These are phyloP conservation scores for Neodiprion lecontei DNA, from an alignment of 1,140 invertebrate genomes.

Conservation along the genomic window DNA sequence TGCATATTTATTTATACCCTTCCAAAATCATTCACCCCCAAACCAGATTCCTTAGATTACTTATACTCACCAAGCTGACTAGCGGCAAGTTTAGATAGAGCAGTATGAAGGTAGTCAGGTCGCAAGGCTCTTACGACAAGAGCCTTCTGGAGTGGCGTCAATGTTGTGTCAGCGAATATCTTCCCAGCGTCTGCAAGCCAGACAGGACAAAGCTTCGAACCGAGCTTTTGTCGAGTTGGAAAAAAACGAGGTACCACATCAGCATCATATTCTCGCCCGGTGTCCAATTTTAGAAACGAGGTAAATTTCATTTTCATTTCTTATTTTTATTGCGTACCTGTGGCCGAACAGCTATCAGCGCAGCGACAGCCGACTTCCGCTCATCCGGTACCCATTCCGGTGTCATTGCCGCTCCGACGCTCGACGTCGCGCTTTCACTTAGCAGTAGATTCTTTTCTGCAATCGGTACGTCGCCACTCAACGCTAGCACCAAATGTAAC, in stretches of 20 bases:
- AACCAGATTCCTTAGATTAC: constrained; percentile 16
- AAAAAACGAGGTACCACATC: constrained; percentile 2
- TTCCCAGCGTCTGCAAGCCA: constrained; percentile 52
- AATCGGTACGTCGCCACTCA: constrained; percentile 47
- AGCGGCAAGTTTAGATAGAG: constrained; percentile 75
- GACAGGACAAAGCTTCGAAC: constrained; percentile 49
- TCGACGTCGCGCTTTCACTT: constrained; percentile 30
- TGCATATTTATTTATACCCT: constrained; percentile 44
- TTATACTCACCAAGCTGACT: constrained; percentile 68
- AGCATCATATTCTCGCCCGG: too few relatives aligned
- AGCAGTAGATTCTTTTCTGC: constrained; percentile 50
- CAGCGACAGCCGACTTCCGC: constrained; percentile 42
- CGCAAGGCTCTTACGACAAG: constrained; percentile 81
- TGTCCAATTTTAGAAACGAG: background rate
- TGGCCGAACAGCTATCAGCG: constrained; percentile 42
- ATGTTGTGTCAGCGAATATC: constrained; percentile 61
- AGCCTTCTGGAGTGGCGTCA: constrained; percentile 84
- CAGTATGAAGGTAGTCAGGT: constrained; percentile 80
- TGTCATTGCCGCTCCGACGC: constrained; percentile 34
- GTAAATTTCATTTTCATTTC: background rate
- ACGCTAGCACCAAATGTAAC: constrained; percentile 48
- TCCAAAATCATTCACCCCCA: constrained; percentile 41
- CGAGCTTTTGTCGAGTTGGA: constrained; percentile 37
- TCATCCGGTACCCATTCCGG: constrained; percentile 54
- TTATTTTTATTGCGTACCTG: constrained; percentile 30